Percentiles rank a stretch among this genome's conserved stretches.
phyloP scores from a whole-genome alignment of 2,888 invertebrate genomes.

The Ferdinandea cuprea region DNA sequence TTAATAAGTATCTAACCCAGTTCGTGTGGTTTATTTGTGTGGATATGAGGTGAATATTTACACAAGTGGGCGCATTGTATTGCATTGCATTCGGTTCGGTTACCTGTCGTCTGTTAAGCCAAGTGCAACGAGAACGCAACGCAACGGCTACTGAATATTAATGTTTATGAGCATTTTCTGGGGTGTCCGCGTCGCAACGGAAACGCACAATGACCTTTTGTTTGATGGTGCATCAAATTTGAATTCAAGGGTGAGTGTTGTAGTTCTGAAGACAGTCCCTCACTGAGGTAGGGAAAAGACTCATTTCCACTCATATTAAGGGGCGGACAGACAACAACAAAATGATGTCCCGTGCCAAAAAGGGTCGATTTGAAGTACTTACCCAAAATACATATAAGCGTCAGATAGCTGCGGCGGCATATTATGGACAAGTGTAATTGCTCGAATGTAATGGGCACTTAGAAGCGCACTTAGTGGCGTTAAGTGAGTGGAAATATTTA shows the following conservation, averaged over 20 bases:
- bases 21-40: slow-evolving; percentile 5
- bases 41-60: not conserved
- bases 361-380: slow-evolving; percentile 36
- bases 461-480: slow-evolving; percentile 52
- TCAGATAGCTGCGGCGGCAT: not conserved
- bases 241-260: not conserved
- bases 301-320: slow-evolving; percentile 4
- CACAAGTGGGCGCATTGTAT: not conserved
- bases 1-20: not conserved
- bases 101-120: slow-evolving; percentile 5
- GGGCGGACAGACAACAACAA: not conserved
- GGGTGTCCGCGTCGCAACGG: not conserved
- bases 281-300: not conserved
- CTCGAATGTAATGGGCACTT: slow-evolving; percentile 54
- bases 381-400: slow-evolving; percentile 13
- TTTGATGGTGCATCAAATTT: slow-evolving; percentile 15
- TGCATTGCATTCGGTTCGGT: not conserved
- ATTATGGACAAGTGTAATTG: slow-evolving; percentile 50
- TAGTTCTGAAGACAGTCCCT: not conserved
- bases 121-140: not conserved
- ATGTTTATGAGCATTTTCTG: not conserved
- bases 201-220: slow-evolving; percentile 25
- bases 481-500: slow-evolving; percentile 53
- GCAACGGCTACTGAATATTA: not conserved
- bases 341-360: slow-evolving; percentile 2